Base-by-base conservation (phyloP, 2,113 vertebrate genomes). In the Chloroceryle aenea region DNA sequence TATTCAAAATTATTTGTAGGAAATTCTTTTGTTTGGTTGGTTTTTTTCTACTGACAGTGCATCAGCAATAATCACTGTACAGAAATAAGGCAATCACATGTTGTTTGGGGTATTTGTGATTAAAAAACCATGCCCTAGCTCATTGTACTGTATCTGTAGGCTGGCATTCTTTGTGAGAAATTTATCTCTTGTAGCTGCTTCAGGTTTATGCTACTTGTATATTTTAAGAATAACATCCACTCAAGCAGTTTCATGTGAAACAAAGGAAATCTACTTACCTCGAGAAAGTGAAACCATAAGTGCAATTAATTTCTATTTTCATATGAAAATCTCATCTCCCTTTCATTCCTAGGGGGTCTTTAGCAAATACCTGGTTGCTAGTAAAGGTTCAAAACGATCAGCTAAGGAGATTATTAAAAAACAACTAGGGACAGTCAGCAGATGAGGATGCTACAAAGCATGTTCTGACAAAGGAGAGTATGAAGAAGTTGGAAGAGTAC, bases 221-320 rank as follows among this genome's bases (percentile, higher is more conserved):
- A 89, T 90, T 97, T 93, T 92, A 76, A 96, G 93, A 90, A 91
- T 89, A 95, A 94, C 79, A 94, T 91, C 85, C 69, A 3, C 61
- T 94, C 88, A 96, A 96, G 71, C 71, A 85, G 94, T 96, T 97
- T 89, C 82, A 82, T 90, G 90, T 89, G 93, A 96, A 97, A 96
- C 97, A 45, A 93, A 89, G 27, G 96, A 97, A 95, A 64, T 78
- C 82, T 68, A 61, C 53, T 94, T 97, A 97, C 92, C 93, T 97
- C 85, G 64, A 79, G 79, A 93, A 96, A 96, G 36, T 59, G 74
- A 96, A 97, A 91, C 64, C 66, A 63, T 92, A 94, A 97, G 84
- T 38, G 5, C 38, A 68, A 96, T 94, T 97, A 85, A 97, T 96
- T 97, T 94, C 62, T 93, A 74, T 93, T 96, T 97, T 95, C 90